Evolutionary conservation across 1,140 invertebrate species (phyloP).

Genomic region (Branchinecta lindahli): DNA sequence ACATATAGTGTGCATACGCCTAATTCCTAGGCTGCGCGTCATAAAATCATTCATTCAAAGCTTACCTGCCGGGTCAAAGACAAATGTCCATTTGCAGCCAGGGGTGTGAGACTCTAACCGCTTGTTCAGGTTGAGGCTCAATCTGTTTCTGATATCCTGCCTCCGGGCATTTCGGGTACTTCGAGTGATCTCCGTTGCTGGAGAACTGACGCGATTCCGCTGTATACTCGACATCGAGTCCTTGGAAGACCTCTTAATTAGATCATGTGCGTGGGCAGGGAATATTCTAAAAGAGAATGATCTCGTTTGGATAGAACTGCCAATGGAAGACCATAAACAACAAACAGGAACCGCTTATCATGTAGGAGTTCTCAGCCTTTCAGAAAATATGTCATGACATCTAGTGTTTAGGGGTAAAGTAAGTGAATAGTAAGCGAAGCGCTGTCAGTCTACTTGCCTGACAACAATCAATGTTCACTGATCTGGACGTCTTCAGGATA

Average conservation of each 20-base stretch:
- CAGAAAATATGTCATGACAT: too few relatives aligned
- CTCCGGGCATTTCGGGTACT: slow-evolving; percentile 31
- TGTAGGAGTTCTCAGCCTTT: too few relatives aligned
- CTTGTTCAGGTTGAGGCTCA: slow-evolving; percentile 38
- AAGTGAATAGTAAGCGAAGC: too few relatives aligned
- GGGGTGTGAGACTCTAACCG: slow-evolving; percentile 1
- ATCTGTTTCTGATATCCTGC: slow-evolving; percentile 44
- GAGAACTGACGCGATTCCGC: neutral
- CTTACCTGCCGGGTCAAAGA: slow-evolving; percentile 48
- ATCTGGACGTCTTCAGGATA: too few relatives aligned
- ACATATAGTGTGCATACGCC: too few relatives aligned
- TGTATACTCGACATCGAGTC: slow-evolving; percentile 10
- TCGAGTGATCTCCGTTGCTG: slow-evolving; percentile 7
- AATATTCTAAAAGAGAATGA: neutral
- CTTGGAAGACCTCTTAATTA: neutral
- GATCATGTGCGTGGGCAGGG: neutral
- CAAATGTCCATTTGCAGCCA: slow-evolving; percentile 71
- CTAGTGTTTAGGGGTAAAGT: too few relatives aligned
- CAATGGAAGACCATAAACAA: too few relatives aligned
- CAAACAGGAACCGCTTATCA: too few relatives aligned
- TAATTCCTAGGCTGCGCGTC: too few relatives aligned
- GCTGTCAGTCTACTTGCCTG: too few relatives aligned
- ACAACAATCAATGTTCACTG: too few relatives aligned
- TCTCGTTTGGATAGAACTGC: too few relatives aligned
- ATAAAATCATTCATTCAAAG: slow-evolving; percentile 20